These are phyloP conservation scores for Trialeurodes vaporariorum DNA, from an alignment of 1,140 invertebrate species.

Conservation along the genomic window DNA sequence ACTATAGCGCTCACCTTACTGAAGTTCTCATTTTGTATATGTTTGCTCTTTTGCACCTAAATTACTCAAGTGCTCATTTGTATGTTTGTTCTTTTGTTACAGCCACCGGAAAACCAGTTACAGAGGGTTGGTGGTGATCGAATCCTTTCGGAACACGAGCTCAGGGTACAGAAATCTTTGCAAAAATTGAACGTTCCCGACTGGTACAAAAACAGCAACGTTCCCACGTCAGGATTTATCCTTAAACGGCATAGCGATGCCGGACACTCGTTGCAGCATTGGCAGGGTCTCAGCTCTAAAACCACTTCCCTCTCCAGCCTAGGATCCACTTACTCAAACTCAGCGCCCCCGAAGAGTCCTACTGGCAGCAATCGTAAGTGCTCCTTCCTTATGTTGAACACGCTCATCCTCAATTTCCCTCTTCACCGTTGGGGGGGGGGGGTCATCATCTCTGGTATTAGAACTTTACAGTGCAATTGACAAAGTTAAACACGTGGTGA, in stretches of 20 bases:
- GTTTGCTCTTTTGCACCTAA: conserved; percentile 1
- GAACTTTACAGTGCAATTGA: too few species aligned
- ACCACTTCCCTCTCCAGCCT: conserved; percentile 60
- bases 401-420: too few species aligned
- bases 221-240: conserved; percentile 41
- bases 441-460: too few species aligned
- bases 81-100: conserved; percentile 21
- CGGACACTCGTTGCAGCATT: conserved; percentile 33
- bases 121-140: conserved; percentile 64
- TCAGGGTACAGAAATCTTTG: conserved; percentile 80
- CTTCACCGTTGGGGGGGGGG: too few species aligned
- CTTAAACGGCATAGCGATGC: conserved; percentile 54
- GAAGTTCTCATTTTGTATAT: conserved; percentile 11
- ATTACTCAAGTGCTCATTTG: conserved; percentile 6
- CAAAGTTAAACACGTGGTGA: too few species aligned
- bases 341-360: conserved; percentile 31
- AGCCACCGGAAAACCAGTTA: conserved; percentile 87
- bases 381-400: too few species aligned
- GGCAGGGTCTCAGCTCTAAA: conserved; percentile 61
- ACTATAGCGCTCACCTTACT: background rate
- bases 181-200: conserved; percentile 88
- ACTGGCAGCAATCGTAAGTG: conserved; percentile 17
- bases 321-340: conserved; percentile 36
- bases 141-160: conserved; percentile 77
- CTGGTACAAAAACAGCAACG: conserved; percentile 79